Base-by-base conservation (phyloP, 2,888 invertebrate species). In the Argyresthia goedartella region DNA sequence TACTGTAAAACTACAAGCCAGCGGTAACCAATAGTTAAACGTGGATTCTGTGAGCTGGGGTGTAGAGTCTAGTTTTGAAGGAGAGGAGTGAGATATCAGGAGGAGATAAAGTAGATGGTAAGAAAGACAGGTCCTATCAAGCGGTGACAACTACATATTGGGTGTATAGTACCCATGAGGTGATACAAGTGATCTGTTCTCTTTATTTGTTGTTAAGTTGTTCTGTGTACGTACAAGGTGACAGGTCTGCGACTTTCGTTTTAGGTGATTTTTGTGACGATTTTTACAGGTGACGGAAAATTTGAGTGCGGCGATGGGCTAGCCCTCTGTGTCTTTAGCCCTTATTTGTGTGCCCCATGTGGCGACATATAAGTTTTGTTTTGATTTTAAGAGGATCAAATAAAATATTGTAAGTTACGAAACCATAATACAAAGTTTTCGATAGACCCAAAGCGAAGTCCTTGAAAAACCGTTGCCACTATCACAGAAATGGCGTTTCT, bases 51-150 rank as follows among this genome's bases (percentile, higher is more conserved):
- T 25, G 6, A 25, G 25, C 25, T 25, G 25, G 25, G 25, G 25
- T 25, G 25, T 25, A 25, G 25, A 25, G 25, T 25, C 25, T 25
- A 25, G 25, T 25, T 25, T 25, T 44, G 13, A 6, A 1, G 6
- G 9, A 9, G 11, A 43, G 43, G 13, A 46, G 13, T 25, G 46
- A 8, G 25, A 33, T 9, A 44, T 11, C 11, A 54, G 54, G 52
- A 49, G 44, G 33, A 25, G 35, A 53, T 54, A 58, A 57, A 64
- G 68, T 68, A 73, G 75, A 81, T 81, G 79, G 79, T 77, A 81
- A 81, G 85, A 86, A 65, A 80, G 85, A 82, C 85, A 82, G 79
- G 71, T 73, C 69, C 85, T 84, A 85, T 86, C 85, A 86, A 78
- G 67, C 61, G 64, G 71, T 82, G 85, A 85, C 85, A 84, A 74